Evolutionary conservation across 2,888 invertebrate species (phyloP).

Genomic region (Melinopterus prodromus): DNA sequence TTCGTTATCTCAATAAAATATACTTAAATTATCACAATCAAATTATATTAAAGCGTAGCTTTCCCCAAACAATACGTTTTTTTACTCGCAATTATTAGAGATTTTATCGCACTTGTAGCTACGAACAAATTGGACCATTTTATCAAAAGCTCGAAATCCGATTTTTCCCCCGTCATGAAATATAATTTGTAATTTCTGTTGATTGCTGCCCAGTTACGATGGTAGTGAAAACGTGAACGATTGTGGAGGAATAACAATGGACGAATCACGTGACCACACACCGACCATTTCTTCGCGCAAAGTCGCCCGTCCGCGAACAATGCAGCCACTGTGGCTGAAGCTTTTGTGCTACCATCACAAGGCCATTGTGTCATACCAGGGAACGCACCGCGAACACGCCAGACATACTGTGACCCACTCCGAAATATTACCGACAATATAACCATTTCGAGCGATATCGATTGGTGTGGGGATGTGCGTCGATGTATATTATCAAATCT

Average conservation of each 20-base stretch:
- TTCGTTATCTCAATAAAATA: neutral
- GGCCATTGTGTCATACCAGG: neutral
- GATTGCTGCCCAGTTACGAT: neutral
- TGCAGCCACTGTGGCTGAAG: neutral
- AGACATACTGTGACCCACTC: neutral
- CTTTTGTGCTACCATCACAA: neutral
- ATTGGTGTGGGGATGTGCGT: neutral
- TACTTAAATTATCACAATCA: neutral
- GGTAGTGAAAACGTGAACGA: neutral
- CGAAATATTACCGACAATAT: neutral
- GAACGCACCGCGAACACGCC: neutral
- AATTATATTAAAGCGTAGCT: neutral
- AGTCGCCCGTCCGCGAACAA: neutral
- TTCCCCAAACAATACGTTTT: neutral
- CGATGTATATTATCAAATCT: neutral
- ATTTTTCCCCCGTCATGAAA: neutral
- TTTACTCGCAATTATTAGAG: neutral
- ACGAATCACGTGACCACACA: neutral
- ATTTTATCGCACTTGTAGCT: neutral
- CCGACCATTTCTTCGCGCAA: neutral
- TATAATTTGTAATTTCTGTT: neutral
- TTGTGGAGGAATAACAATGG: neutral
- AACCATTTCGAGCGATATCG: neutral
- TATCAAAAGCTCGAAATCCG: neutral
- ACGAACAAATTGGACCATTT: neutral